phyloP scores from a whole-genome alignment of 2,888 invertebrate species.

The Drosophila setosimentum region DNA sequence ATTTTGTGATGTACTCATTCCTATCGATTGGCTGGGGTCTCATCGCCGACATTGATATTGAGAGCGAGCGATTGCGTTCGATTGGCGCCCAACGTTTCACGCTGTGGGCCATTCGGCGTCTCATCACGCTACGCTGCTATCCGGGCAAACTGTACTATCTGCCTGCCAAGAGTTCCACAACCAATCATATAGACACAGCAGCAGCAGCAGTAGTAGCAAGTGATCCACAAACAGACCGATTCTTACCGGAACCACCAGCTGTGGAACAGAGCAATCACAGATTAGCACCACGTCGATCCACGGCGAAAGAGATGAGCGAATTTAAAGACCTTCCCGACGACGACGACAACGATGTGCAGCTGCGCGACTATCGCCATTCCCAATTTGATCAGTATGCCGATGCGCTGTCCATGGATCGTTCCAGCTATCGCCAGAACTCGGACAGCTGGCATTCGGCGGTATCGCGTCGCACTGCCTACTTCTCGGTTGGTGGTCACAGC shows the following conservation, averaged over 20 bases:
- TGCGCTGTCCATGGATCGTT: slow-evolving; percentile 85
- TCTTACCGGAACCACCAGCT: not conserved
- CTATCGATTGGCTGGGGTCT: slow-evolving; percentile 98
- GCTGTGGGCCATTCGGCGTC: slow-evolving; percentile 93
- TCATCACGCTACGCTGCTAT: slow-evolving; percentile 94
- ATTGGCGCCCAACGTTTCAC: slow-evolving; percentile 97
- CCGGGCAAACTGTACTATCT: slow-evolving; percentile 94
- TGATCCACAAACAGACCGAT: not conserved
- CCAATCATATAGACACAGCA: not conserved
- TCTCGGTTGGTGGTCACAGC: slow-evolving; percentile 92
- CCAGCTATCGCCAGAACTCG: slow-evolving; percentile 85
- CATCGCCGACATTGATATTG: slow-evolving; percentile 98
- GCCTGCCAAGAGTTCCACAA: slow-evolving; percentile 83
- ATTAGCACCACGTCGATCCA: slow-evolving; percentile 14
- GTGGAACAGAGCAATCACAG: not conserved
- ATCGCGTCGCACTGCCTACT: slow-evolving; percentile 92
- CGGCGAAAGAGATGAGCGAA: slow-evolving; percentile 11
- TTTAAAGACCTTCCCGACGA: slow-evolving; percentile 57
- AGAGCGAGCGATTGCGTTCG: slow-evolving; percentile 96
- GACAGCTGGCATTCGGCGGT: slow-evolving; percentile 95
- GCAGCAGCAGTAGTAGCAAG: not conserved
- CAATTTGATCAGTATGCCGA: slow-evolving; percentile 68
- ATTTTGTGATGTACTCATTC: slow-evolving; percentile 92
- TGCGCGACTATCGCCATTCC: slow-evolving; percentile 18
- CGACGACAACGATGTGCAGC: slow-evolving; percentile 27